phyloP scores from a whole-genome alignment of 2,888 invertebrate genomes.

The Eupithecia abbreviata region DNA sequence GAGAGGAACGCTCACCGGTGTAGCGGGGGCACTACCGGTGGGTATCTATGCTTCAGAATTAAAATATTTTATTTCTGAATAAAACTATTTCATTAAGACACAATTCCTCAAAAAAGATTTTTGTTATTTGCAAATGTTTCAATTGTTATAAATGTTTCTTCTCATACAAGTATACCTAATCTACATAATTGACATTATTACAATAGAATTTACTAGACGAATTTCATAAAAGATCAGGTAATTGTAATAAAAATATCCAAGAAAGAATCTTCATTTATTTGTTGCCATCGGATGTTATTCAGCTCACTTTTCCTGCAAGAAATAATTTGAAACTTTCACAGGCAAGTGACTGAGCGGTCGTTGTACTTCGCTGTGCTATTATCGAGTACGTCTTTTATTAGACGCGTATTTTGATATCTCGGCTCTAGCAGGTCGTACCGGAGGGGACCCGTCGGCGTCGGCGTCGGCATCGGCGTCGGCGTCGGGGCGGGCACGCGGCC shows the following conservation, averaged over 20 bases:
- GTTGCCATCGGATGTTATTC: too few relatives aligned
- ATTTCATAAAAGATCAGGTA: not conserved
- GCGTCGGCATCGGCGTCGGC: not conserved
- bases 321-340: not conserved
- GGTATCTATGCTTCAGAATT: not conserved
- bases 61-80: not conserved
- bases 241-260: not conserved
- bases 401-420: conserved; percentile 24
- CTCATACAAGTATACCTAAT: too few relatives aligned
- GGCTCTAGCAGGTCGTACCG: not conserved
- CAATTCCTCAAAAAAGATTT: too few relatives aligned
- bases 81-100: too few relatives aligned
- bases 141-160: not conserved
- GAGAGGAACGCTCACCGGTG: not conserved
- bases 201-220: not conserved
- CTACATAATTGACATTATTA: not conserved
- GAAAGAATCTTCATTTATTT: not conserved
- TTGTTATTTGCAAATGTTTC: not conserved
- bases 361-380: conserved; percentile 5
- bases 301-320: not conserved
- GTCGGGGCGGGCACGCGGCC: not conserved
- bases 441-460: not conserved
- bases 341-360: not conserved
- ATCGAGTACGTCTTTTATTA: conserved; percentile 22
- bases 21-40: not conserved